phyloP scores from a whole-genome alignment of 1,140 invertebrate species.

The Callitettix versicolor region DNA sequence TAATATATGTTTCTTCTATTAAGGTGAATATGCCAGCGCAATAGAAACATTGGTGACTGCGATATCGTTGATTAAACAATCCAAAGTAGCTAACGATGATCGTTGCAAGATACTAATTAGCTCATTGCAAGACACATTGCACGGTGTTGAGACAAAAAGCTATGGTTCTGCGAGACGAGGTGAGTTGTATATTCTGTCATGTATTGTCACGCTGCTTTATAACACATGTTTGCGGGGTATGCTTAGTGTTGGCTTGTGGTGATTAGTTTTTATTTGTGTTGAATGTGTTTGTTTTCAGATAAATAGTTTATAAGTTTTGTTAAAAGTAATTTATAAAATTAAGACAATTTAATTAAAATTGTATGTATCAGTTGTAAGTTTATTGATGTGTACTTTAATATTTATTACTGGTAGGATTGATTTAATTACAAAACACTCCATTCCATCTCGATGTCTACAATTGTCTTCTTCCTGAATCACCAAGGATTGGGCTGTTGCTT shows the following conservation, averaged over 20 bases:
- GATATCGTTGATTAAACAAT: conserved; percentile 97
- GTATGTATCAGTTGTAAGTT: too few relatives aligned
- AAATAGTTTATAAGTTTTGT: too few relatives aligned
- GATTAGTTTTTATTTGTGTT: background rate
- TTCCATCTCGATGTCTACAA: too few relatives aligned
- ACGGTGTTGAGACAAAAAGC: conserved; percentile 93
- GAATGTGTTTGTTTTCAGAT: conserved; percentile 1
- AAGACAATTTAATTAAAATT: too few relatives aligned
- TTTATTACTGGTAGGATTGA: too few relatives aligned
- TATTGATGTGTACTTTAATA: too few relatives aligned
- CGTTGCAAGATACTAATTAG: conserved; percentile 96
- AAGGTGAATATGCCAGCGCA: conserved; percentile 90
- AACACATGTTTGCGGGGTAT: background rate
- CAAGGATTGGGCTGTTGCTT: too few relatives aligned
- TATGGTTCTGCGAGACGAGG: conserved; percentile 63
- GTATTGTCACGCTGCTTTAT: conserved; percentile 8
- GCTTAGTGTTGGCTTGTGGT: background rate
- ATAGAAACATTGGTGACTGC: conserved; percentile 98
- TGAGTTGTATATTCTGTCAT: conserved; percentile 24
- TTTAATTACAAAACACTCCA: too few relatives aligned
- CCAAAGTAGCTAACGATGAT: conserved; percentile 94
- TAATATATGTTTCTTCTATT: conserved; percentile 15
- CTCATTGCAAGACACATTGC: conserved; percentile 90
- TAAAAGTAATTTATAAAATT: too few relatives aligned
- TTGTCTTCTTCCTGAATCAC: too few relatives aligned